Percentiles rank a stretch among this genome's conserved stretches.
These are phyloP conservation scores for Leptobrachium leishanense DNA, from an alignment of 2,113 vertebrate species.

Conservation along the genomic window DNA sequence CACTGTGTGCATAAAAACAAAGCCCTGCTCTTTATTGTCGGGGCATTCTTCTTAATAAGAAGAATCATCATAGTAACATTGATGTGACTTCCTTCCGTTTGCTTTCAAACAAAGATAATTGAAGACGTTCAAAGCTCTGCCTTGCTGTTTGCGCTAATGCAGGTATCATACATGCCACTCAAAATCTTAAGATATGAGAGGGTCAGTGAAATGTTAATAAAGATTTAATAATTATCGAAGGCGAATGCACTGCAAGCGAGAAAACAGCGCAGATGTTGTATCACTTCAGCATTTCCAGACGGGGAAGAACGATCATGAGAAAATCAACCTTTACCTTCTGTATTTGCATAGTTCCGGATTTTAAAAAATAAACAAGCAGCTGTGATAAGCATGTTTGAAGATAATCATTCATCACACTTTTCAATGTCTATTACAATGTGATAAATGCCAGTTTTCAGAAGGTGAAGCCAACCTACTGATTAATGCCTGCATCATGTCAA, in stretches of 20 bases:
- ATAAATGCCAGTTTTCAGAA: background rate
- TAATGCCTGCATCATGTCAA: background rate
- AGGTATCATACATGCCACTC: background rate
- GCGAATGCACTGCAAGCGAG: background rate
- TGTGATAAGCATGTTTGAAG: background rate
- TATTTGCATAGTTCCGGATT: background rate
- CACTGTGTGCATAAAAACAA: no score
- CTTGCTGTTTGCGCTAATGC: background rate
- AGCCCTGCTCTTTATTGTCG: background rate
- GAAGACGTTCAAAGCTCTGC: background rate
- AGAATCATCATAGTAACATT: slow-evolving; percentile 8
- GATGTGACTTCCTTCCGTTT: background rate
- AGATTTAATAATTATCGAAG: background rate
- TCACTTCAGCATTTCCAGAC: background rate
- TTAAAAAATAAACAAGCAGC: background rate
- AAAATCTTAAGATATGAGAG: background rate
- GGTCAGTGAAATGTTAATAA: background rate
- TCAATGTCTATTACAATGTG: background rate
- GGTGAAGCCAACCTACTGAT: background rate
- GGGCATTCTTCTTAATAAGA: slow-evolving; percentile 53
- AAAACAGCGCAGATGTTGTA: background rate
- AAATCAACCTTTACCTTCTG: background rate
- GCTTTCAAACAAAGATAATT: background rate
- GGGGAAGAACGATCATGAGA: background rate
- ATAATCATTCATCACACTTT: background rate